Evolutionary conservation across 1,140 invertebrate species (phyloP), one percentile per base, ranked within the genome.

Genomic region (Rhynchophorus ferrugineus): DNA sequence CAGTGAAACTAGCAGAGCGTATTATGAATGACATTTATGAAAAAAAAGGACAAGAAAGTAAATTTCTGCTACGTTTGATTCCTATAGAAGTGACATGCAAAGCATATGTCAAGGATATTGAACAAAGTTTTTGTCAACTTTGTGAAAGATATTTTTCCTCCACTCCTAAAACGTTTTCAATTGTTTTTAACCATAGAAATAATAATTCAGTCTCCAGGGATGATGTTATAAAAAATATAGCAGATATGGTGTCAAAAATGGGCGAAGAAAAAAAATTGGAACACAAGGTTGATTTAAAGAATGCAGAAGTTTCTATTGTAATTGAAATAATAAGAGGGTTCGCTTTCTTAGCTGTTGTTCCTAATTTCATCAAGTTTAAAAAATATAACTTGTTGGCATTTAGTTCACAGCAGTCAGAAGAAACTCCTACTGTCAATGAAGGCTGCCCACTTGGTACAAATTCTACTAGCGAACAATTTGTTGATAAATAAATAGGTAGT

Each of bases 11-110:
- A 7, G 82, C 79, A 0, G 69, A 77, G 21, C 71, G 73, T 49
- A 89, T 95, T 57, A 71, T 92, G 14, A 75, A 82, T 60, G 84
- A 92, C 66, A 73, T 92, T 44, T 67, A 73, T 35, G 64, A 72
- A 18, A 86, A 78, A 1, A 81, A 82, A 63, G 70, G 80, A 42
- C 79, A 81, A 49, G 84, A 82, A 65, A 82, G 81, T 1, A 76
- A 83, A 59, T 87, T 81, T 67, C 75, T 94, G 3, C 63, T 91
- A 1, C 78, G 90, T 39, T 65, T 95, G 39, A 64, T 92, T 20
- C 91, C 91, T 3, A 80, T 95, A 46, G 81, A 87, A 74, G 67
- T 78, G 1, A 84, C 84, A 6, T 95, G 89, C 61, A 87, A 83
- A 66, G 85, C 88, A 8, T 81, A 82, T 56, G 67, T 85, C 39